Evolutionary conservation across 2,113 vertebrate genomes (phyloP), one percentile per base, ranked within the genome.

Genomic region (Aplodontia rufa): DNA sequence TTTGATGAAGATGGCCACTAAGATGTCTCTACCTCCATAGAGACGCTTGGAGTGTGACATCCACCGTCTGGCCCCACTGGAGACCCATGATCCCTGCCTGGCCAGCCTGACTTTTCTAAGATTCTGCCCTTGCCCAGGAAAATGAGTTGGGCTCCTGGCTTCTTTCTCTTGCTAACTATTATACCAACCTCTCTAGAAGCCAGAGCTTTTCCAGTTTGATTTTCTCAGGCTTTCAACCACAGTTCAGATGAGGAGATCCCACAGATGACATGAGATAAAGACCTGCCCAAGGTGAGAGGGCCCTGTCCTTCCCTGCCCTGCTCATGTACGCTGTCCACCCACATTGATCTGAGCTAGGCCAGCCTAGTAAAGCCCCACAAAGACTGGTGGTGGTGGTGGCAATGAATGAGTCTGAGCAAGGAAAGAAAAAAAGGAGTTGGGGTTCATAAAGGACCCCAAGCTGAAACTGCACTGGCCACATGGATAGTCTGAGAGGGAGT

Each of bases 171-270:
- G 14, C 32, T 10, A 19, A 49, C 5, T 20, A 19, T 58, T 12
- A 20, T 5, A 32, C 24, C 24, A 32, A 55, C 28, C n/a, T 80
- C 76, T 51, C 49, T 32, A 47, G 89, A 96, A 86, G 58, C 42
- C 69, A 71, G 19, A 30, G 20, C 11, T 30, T 90, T 76, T 68
- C 45, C 10, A 30, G 16, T 62, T 74, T 80, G 45, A 2, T 83
- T 79, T 91, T 80, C 83, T 93, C 24, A 74, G 82, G 7, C 37
- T 97, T 86, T 28, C 17, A 91, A 66, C 40, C 40, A 82, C 90
- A 85, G 51, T 13, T 84, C 72, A 35, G 13, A 96, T 28, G 71
- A 85, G 37, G 51, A 87, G 55, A 75, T 35, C 45, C 45, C 24
- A 49, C 19, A 45, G 51, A 83, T 49, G 75, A 68, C n/a, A 22